Percentiles rank a stretch among this genome's conserved stretches.
phyloP scores from a whole-genome alignment of 2,888 invertebrate genomes.

The Galeruca laticollis region DNA sequence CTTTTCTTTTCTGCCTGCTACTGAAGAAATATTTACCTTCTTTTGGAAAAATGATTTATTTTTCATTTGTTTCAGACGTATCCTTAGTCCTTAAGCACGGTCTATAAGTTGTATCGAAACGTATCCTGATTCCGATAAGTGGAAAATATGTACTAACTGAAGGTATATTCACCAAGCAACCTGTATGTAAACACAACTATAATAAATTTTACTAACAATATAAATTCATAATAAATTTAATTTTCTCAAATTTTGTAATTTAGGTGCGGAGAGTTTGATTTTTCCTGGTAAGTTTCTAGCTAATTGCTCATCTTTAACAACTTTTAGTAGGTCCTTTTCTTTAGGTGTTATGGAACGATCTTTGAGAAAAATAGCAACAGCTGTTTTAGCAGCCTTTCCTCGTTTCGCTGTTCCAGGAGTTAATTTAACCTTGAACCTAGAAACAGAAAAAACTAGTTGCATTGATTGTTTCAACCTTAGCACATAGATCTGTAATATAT shows the following conservation, averaged over 20 bases:
- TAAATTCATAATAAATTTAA: slow-evolving; percentile 59
- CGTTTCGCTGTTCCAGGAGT: slow-evolving; percentile 94
- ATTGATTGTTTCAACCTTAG: slow-evolving; percentile 5
- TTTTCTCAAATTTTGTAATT: slow-evolving; percentile 78
- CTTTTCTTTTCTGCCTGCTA: too few species aligned
- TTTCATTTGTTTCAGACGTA: too few species aligned
- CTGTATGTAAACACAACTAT: too few species aligned
- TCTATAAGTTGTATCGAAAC: too few species aligned
- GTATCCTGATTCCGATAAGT: too few species aligned
- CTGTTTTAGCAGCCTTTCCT: slow-evolving; percentile 95
- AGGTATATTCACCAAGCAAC: too few species aligned
- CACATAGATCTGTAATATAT: too few species aligned
- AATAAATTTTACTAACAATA: neutral
- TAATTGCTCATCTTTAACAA: slow-evolving; percentile 91
- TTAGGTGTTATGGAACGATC: slow-evolving; percentile 80
- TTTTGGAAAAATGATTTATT: too few species aligned
- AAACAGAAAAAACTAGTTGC: too few species aligned
- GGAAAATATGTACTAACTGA: too few species aligned
- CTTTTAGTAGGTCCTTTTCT: slow-evolving; percentile 91
- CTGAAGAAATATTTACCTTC: too few species aligned
- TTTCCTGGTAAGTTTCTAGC: slow-evolving; percentile 97
- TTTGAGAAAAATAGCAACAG: slow-evolving; percentile 87
- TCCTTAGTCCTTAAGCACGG: too few species aligned
- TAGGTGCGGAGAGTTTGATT: slow-evolving; percentile 93
- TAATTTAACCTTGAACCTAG: slow-evolving; percentile 92